Evolutionary conservation across 2,888 invertebrate species (phyloP), one percentile per base, ranked within the genome.

Genomic region (Steinernema scapterisci): DNA sequence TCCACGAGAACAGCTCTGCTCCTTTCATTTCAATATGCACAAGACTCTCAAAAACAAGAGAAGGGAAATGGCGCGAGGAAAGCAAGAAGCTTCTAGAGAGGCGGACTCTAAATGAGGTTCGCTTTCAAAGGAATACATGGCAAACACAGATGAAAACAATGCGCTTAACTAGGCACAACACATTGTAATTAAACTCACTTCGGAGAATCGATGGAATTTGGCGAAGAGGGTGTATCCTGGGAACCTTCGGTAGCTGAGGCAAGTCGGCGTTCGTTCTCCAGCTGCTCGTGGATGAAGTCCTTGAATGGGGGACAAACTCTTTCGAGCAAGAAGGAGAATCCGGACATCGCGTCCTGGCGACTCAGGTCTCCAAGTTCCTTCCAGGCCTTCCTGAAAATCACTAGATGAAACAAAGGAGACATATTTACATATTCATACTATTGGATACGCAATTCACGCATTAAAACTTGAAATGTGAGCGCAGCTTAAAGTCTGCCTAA

Each of bases 241-340:
- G 48, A 48, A 48, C 19, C 63, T 31, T 63, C 63, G 21, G 54
- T 23, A 13, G 2, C 13, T 16, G 54, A 9, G 38, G 31, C 63
- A 5, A 27, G 2, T 25, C 63, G 21, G 7, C 63, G 63, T 25
- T 63, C 63, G 63, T 27, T 31, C 38, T 63, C 63, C 16, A 63
- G 31, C 11, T 63, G 63, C 16, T 21, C 21, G 63, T 27, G 31
- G 13, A 63, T 27, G 38, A 63, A 63, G 3, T 63, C 63, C 16
- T 31, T 25, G 73, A 80, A 81, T 7, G 81, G 51, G 19, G 81
- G 81, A 52, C 81, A 81, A 1, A 83, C 77, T 19, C 76, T 74
- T 88, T 95, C 94, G 79, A 99, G 90, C 73, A 93, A 91, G 85
- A 94, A 92, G 56, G 97, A 92, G 90, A 97, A 99, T 75, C 94